Base-by-base conservation (phyloP, 1,140 invertebrate genomes). In the Rhopalosiphum maidis region DNA sequence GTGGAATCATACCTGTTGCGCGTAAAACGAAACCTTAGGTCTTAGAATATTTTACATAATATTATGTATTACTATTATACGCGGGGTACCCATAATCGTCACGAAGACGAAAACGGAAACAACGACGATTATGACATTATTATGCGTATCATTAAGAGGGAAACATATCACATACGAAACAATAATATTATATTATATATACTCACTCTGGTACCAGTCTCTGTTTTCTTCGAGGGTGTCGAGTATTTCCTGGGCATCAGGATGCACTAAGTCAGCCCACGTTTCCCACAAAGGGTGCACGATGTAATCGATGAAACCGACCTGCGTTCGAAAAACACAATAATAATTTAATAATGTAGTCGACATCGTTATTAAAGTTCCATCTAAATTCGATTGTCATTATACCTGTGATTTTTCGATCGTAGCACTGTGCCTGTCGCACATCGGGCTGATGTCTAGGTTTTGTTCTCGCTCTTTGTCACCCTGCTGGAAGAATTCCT, bases 301-400 rank as follows among this genome's bases (percentile, higher is more conserved):
- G 95, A 99, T 99, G 95, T 99, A 99, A 96, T 99, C 99, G 95
- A 99, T 99, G 95, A 99, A 99, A 94, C 99, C 99, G 95, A 99
- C 99, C 97, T 98, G 95, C 83, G 95, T 94, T n/a, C 15, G 48
- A 9, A 87, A 48, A 87, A 48, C 15, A n/a, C 30, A 77, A 77
- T 2, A 6, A 15, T 18, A 30, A 7, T 86, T 25, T 25, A 15
- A 11, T 43, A n/a, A 22, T 55, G 7, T 4, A 4, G 48, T 87
- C 15, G 30, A 15, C 2, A 3, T n/a, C 11, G 23, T n/a, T n/a
- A 3, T n/a, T 18, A 77, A n/a, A 77, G 60, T n/a, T n/a, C n/a
- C n/a, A 9, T 60, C 9, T 0, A 30, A 0, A 23, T 68, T 68
- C 11, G 25, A 3, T 15, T 11, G 11, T 30, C 15, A 25, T 90